Evolutionary conservation across 2,888 invertebrate genomes (phyloP).

Genomic region (Drosophila paranaensis): DNA sequence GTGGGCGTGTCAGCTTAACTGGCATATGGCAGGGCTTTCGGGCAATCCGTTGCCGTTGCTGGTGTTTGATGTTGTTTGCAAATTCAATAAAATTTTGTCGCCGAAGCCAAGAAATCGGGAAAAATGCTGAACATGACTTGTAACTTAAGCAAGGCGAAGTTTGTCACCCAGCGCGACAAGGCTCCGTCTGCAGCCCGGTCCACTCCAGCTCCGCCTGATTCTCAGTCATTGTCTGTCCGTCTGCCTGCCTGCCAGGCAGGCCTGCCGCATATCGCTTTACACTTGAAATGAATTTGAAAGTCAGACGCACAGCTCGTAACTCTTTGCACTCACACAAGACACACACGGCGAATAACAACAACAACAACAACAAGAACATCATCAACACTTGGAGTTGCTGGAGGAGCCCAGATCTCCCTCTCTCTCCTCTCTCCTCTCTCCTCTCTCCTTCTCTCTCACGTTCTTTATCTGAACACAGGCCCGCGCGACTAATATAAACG

Average conservation of each 20-base stretch:
- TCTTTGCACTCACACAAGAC: slow-evolving; percentile 58
- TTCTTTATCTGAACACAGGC: slow-evolving; percentile 53
- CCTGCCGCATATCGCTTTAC: slow-evolving; percentile 74
- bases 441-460: background rate
- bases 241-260: slow-evolving; percentile 24
- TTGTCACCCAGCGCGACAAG: slow-evolving; percentile 72
- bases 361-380: slow-evolving; percentile 21
- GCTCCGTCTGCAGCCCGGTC: slow-evolving; percentile 16
- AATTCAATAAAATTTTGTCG: slow-evolving; percentile 67
- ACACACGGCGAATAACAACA: slow-evolving; percentile 51
- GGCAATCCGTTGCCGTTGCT: slow-evolving; percentile 35
- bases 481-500: slow-evolving; percentile 83
- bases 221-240: background rate
- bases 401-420: slow-evolving; percentile 28
- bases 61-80: slow-evolving; percentile 39
- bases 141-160: slow-evolving; percentile 73
- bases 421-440: background rate
- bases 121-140: slow-evolving; percentile 67
- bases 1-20: slow-evolving; percentile 51
- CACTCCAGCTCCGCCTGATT: slow-evolving; percentile 2
- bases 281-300: slow-evolving; percentile 80
- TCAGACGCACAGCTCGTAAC: slow-evolving; percentile 75
- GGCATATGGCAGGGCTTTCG: slow-evolving; percentile 51
- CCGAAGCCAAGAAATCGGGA: slow-evolving; percentile 5
- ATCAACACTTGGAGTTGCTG: slow-evolving; percentile 38